Percentiles rank a stretch among this genome's conserved stretches.
Evolutionary conservation across 37 sponge, comb jelly and placozoan species (phyloP).

Genomic region (Cliona cf. orientalis): DNA sequence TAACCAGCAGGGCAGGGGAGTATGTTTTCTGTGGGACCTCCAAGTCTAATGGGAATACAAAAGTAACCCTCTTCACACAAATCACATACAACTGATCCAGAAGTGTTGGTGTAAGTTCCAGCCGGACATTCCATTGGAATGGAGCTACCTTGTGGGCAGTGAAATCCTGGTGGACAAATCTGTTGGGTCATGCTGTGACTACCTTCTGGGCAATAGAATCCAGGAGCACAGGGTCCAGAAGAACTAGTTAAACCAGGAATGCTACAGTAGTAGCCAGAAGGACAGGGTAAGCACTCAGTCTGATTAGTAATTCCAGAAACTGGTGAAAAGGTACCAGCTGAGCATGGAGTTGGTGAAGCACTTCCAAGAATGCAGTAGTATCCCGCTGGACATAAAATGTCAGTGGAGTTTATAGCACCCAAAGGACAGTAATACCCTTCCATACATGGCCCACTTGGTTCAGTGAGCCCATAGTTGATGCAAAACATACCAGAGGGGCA

Average conservation of each 20-base stretch:
- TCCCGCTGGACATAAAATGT: background rate
- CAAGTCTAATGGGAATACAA: background rate
- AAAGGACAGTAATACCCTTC: background rate
- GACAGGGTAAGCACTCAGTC: background rate
- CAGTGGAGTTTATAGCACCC: background rate
- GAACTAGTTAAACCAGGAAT: background rate
- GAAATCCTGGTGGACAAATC: background rate
- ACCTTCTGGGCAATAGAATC: constrained; percentile 6
- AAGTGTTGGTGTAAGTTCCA: background rate
- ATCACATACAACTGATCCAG: background rate
- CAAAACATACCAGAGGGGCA: background rate
- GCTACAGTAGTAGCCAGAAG: background rate
- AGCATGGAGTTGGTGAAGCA: background rate
- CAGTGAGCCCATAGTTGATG: background rate
- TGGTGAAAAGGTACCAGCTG: background rate
- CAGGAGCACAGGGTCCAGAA: background rate
- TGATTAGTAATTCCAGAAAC: background rate
- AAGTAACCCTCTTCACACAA: background rate
- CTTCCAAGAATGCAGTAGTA: background rate
- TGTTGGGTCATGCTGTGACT: background rate
- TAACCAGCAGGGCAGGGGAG: background rate
- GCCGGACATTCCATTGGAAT: background rate
- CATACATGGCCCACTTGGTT: background rate
- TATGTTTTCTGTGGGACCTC: background rate
- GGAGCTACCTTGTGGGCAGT: background rate